Evolutionary conservation across 2,888 invertebrate genomes (phyloP).

Genomic region (Megalurothrips usitatus): DNA sequence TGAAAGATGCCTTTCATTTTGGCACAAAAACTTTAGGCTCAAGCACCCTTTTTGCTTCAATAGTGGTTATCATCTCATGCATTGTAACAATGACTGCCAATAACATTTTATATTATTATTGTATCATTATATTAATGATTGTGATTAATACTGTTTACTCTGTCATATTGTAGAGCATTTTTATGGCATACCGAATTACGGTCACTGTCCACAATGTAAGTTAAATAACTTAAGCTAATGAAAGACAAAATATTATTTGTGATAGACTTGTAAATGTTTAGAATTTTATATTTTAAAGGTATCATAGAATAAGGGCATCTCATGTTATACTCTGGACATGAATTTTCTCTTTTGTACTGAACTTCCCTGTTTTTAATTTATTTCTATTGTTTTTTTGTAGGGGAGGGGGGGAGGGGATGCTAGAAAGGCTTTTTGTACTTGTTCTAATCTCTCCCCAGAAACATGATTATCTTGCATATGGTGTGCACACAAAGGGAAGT

Average conservation of each 20-base stretch:
- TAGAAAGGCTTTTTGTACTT: background rate
- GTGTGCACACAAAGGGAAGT: no score
- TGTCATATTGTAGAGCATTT: background rate
- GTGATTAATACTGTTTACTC: slow-evolving; percentile 25
- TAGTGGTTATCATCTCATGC: slow-evolving; percentile 19
- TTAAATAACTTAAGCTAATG: background rate
- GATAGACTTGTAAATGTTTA: slow-evolving; percentile 9
- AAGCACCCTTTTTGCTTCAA: background rate
- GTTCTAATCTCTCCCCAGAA: no score
- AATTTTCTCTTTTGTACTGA: slow-evolving; percentile 7
- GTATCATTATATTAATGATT: slow-evolving; percentile 21
- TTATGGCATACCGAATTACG: background rate
- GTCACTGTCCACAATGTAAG: background rate
- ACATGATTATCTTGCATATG: no score
- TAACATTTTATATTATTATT: slow-evolving; percentile 19
- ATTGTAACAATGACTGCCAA: slow-evolving; percentile 26
- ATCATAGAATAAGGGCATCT: background rate
- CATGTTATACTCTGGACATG: background rate
- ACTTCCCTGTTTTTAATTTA: background rate
- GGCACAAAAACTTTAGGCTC: background rate
- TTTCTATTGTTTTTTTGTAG: background rate
- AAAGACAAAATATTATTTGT: slow-evolving; percentile 17
- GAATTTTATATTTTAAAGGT: slow-evolving; percentile 20
- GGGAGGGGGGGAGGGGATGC: background rate
- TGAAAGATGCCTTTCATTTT: background rate